These are phyloP conservation scores for Lycaon pictus DNA, from an alignment of 2,113 vertebrate species.

Conservation along the genomic window DNA sequence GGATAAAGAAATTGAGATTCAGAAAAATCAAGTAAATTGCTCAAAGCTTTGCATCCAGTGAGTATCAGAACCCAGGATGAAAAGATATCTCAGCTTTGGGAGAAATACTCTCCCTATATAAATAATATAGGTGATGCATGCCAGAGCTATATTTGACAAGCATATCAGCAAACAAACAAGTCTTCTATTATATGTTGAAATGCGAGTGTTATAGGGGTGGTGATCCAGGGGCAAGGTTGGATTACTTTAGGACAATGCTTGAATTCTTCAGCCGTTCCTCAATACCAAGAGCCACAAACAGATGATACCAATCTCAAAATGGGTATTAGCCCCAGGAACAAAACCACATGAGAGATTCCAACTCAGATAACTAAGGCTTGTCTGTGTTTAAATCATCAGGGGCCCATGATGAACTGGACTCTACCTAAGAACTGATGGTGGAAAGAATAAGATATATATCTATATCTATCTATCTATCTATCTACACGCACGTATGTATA, in stretches of 20 bases:
- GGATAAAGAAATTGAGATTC: background rate
- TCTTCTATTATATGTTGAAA: background rate
- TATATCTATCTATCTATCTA: too few species aligned
- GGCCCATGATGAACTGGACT: background rate
- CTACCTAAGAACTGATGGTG: background rate
- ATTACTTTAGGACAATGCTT: background rate
- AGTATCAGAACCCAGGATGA: background rate
- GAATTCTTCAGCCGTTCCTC: background rate
- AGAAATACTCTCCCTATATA: background rate
- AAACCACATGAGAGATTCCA: background rate
- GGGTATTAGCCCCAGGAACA: background rate
- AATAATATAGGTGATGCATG: background rate
- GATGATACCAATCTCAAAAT: background rate
- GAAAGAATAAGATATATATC: background rate
- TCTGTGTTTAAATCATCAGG: background rate
- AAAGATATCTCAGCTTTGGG: background rate
- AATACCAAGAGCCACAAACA: background rate
- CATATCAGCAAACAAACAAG: background rate
- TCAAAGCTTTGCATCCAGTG: background rate
- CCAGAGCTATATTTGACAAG: background rate
- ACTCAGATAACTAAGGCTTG: background rate
- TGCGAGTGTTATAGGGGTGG: background rate
- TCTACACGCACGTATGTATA: too few species aligned
- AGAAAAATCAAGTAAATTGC: background rate
- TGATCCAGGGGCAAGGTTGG: background rate